Conservation (phyloP, 2,113 vertebrate genomes). For the Oplegnathus fasciatus region DNA sequence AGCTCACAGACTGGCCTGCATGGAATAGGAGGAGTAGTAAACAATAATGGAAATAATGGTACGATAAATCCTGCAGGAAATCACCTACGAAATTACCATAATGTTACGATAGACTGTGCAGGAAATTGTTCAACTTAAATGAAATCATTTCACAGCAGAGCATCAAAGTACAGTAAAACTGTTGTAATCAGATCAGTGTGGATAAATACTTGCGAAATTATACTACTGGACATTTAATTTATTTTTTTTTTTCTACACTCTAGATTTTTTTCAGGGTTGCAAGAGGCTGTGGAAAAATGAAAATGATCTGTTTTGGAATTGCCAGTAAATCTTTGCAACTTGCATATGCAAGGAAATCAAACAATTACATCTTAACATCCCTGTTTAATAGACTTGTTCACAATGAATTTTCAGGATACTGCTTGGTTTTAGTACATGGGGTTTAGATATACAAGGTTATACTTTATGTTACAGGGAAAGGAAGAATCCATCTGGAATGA, state of each 20-base stretch:
- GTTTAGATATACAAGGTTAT: conserved; percentile 6
- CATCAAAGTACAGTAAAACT: not conserved
- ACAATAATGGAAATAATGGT: not conserved
- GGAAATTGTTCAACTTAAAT: conserved; percentile 1
- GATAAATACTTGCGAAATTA: not conserved
- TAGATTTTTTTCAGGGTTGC: not conserved
- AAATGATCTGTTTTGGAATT: not conserved
- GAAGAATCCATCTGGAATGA: conserved; percentile 26
- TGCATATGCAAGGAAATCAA: conserved; percentile 1
- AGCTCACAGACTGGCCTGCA: not conserved
- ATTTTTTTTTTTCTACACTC: not conserved
- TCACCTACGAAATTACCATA: not conserved
- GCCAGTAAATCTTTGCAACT: not conserved
- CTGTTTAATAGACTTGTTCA: not conserved
- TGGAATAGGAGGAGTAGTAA: not conserved
- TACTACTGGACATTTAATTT: not conserved
- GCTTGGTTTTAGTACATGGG: not conserved
- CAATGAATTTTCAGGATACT: not conserved
- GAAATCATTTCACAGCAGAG: not conserved
- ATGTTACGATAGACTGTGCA: not conserved
- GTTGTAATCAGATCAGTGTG: not conserved
- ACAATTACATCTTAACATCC: not conserved
- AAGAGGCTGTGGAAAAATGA: not conserved
- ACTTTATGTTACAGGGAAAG: conserved; percentile 21
- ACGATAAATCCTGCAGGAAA: conserved; percentile 20